A percentile compares a stretch with the other conserved stretches of the same genome.
Evolutionary conservation across 2,797 vertebrate species (phyloP).

Genomic region (Arnoldichthys spilopterus): DNA sequence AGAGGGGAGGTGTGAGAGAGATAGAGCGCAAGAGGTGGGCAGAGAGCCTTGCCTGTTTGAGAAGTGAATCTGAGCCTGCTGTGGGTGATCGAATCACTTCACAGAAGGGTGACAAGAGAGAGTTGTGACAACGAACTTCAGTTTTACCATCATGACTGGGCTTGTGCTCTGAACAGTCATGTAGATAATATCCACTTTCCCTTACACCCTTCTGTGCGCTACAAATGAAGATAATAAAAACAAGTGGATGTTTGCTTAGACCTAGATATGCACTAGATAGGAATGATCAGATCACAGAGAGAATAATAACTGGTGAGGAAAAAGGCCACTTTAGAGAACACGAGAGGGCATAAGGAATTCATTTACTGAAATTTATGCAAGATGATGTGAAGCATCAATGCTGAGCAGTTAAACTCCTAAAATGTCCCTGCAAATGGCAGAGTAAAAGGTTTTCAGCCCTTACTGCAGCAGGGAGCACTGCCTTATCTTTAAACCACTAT

Average conservation of each 20-base stretch:
- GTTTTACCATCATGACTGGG: conserved; percentile 21
- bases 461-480: background rate
- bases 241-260: background rate
- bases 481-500: conserved; percentile 14
- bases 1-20: too few species aligned
- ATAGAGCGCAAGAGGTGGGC: background rate
- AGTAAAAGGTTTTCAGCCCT: background rate
- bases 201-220: background rate
- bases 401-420: background rate
- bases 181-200: background rate
- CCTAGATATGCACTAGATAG: background rate
- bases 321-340: background rate
- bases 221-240: background rate
- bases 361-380: conserved; percentile 6
- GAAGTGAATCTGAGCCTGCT: conserved; percentile 38
- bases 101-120: conserved; percentile 30
- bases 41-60: background rate
- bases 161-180: background rate
- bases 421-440: background rate
- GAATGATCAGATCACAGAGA: background rate
- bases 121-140: conserved; percentile 47
- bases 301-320: background rate
- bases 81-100: conserved; percentile 28
- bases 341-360: background rate
- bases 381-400: background rate